Conservation (phyloP, 2,113 vertebrate species). For the Callipepla squamata region DNA sequence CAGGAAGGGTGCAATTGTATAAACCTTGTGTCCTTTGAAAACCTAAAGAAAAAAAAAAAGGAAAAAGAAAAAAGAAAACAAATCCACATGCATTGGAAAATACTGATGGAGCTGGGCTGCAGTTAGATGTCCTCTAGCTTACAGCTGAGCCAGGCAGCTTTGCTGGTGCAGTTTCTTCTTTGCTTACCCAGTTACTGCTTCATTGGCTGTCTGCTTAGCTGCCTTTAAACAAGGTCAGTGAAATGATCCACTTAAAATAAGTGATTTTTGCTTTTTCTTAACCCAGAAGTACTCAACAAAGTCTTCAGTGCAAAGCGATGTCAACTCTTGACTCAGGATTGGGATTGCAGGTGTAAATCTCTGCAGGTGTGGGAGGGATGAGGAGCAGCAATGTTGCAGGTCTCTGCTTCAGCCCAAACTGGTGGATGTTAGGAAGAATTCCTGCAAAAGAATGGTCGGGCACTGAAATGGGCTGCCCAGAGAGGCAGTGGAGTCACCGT, state of each 20-base stretch:
- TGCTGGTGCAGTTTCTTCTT: neutral
- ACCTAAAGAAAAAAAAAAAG: neutral
- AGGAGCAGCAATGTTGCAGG: neutral
- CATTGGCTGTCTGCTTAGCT: neutral
- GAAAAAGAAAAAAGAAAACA: neutral
- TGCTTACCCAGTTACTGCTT: neutral
- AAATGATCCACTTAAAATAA: conserved; percentile 34
- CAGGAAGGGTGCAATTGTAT: neutral
- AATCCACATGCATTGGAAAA: neutral
- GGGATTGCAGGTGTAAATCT: neutral
- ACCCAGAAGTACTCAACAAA: neutral
- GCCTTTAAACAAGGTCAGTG: conserved; percentile 26
- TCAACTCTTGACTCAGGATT: neutral
- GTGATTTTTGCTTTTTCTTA: neutral
- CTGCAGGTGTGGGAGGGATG: neutral
- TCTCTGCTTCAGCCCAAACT: neutral
- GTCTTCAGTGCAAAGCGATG: neutral
- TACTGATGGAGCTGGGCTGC: neutral
- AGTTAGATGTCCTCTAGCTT: neutral
- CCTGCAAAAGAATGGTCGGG: no score
- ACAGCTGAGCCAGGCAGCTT: neutral
- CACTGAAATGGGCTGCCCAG: no score
- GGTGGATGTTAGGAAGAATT: neutral
- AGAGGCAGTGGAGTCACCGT: no score
- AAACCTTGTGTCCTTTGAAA: neutral